These are phyloP conservation scores for Numenius arquata DNA, from an alignment of 2,113 vertebrate genomes.

Conservation along the genomic window DNA sequence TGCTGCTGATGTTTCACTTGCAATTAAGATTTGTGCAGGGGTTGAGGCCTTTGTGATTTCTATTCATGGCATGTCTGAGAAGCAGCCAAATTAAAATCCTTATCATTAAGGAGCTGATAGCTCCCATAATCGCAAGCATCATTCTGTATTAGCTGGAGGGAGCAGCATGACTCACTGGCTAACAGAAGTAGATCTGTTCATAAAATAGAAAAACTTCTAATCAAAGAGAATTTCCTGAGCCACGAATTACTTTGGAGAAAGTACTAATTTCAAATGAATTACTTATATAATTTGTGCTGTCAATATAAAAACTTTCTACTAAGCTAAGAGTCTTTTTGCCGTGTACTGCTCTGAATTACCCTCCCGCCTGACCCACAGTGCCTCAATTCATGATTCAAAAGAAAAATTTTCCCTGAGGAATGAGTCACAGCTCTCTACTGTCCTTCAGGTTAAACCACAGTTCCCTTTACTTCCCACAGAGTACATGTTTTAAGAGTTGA, in stretches of 20 bases:
- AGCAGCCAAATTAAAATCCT: constrained; percentile 49
- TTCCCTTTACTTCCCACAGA: neutral
- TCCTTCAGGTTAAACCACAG: neutral
- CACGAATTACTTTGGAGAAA: neutral
- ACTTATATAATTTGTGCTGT: neutral
- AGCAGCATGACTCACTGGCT: neutral
- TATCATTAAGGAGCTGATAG: constrained; percentile 32
- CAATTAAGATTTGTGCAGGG: neutral
- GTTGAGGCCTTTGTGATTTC: constrained; percentile 9
- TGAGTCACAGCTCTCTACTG: neutral
- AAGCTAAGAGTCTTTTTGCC: neutral
- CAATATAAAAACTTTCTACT: neutral
- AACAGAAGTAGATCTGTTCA: neutral
- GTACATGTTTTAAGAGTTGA: neutral
- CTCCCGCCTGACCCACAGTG: neutral
- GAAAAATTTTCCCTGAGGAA: neutral
- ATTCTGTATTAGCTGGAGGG: neutral
- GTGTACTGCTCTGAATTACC: neutral
- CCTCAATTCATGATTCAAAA: neutral
- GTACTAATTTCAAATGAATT: neutral
- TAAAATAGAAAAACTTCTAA: neutral
- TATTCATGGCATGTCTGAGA: constrained; percentile 4
- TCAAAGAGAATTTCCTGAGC: neutral
- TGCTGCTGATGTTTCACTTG: neutral
- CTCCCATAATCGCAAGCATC: constrained; percentile 14